Percentiles rank a stretch among this genome's conserved stretches.
phyloP scores from a whole-genome alignment of 2,113 vertebrate genomes.

The Sitta europaea region DNA sequence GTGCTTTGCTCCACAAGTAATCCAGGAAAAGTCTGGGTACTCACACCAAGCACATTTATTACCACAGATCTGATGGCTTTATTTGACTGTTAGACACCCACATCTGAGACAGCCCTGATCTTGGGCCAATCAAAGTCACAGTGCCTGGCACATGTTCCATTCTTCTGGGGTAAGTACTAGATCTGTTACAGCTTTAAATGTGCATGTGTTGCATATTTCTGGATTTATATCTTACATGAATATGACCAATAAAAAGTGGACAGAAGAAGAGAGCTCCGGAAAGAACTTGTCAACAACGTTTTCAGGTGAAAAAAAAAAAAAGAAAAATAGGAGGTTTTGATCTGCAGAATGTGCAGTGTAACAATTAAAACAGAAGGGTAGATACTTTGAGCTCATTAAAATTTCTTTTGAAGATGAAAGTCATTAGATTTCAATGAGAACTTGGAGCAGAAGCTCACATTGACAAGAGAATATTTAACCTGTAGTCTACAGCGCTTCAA shows the following conservation, averaged over 20 bases:
- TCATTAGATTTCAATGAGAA: constrained; percentile 88
- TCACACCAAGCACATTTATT: background rate
- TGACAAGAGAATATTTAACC: constrained; percentile 83
- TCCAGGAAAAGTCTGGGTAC: background rate
- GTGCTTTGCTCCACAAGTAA: background rate
- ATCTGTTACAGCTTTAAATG: background rate
- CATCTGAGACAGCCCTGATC: background rate
- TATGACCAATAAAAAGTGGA: constrained; percentile 1
- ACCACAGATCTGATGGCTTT: background rate
- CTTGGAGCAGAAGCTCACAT: constrained; percentile 73
- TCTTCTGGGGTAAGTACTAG: background rate
- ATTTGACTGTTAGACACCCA: background rate
- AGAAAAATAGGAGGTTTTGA: constrained; percentile 21
- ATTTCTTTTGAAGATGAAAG: constrained; percentile 83
- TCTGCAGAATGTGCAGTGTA: constrained; percentile 56
- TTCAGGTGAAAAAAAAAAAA: constrained; percentile 19
- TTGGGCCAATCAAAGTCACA: background rate
- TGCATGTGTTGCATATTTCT: background rate
- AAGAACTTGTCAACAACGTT: background rate
- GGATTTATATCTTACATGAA: background rate
- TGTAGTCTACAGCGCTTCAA: constrained; percentile 84
- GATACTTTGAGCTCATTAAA: constrained; percentile 68
- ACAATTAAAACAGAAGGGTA: constrained; percentile 73
- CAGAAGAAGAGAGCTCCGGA: background rate
- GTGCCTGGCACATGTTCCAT: background rate